These are phyloP conservation scores for Archocentrus centrarchus DNA, from an alignment of 2,113 vertebrate genomes.

Conservation along the genomic window DNA sequence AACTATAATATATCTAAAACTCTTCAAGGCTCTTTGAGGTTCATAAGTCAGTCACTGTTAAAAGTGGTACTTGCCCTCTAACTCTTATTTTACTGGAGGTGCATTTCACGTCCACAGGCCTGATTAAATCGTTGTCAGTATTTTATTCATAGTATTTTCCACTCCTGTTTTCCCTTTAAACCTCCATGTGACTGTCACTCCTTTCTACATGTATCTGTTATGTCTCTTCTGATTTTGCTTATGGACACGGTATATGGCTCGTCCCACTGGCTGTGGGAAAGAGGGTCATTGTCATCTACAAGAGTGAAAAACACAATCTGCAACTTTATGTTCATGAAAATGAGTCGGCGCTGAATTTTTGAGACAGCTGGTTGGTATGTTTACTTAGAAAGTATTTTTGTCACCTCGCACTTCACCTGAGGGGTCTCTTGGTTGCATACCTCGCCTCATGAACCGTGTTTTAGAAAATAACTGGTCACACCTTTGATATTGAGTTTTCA, in stretches of 20 bases:
- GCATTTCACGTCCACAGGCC: not conserved
- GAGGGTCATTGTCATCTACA: not conserved
- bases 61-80: not conserved
- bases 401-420: constrained; percentile 3
- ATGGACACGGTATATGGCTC: not conserved
- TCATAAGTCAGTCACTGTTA: not conserved
- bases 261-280: not conserved
- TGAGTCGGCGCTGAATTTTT: not conserved
- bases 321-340: constrained; percentile 7
- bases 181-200: not conserved
- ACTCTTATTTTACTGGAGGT: constrained; percentile 8
- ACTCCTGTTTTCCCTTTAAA: constrained; percentile 10
- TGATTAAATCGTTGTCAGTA: constrained; percentile 28
- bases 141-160: constrained; percentile 10
- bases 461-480: not conserved
- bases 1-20: not conserved
- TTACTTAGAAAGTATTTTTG: constrained; percentile 31
- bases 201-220: not conserved
- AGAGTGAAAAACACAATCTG: constrained; percentile 5
- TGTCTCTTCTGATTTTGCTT: not conserved
- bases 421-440: not conserved
- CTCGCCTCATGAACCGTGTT: not conserved
- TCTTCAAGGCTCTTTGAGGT: not conserved
- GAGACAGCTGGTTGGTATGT: not conserved
- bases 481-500: constrained; percentile 20